Percentiles rank a stretch among this genome's conserved stretches.
phyloP scores from a whole-genome alignment of 2,113 vertebrate genomes.

The Hydrolagus affinis region DNA sequence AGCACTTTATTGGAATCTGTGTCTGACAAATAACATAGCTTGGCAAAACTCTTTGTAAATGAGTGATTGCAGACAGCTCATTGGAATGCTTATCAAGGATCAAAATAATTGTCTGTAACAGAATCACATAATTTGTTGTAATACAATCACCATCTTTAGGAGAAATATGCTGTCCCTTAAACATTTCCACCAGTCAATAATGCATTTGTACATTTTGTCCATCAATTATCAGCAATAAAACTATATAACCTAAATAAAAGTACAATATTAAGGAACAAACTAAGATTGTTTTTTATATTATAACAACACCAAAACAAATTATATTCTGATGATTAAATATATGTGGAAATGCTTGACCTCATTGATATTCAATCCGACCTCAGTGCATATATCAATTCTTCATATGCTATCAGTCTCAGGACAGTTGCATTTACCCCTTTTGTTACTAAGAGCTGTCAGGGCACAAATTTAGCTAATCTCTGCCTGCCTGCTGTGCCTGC shows the following conservation, averaged over 20 bases:
- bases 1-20: slow-evolving; percentile 12
- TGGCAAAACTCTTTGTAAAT: not conserved
- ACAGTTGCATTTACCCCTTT: not conserved
- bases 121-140: not conserved
- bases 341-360: not conserved
- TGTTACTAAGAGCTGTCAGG: not conserved
- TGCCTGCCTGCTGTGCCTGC: not conserved
- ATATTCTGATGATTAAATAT: not conserved
- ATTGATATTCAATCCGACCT: not conserved
- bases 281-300: not conserved
- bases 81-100: not conserved
- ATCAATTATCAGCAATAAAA: not conserved
- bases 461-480: not conserved
- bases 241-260: not conserved
- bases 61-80: not conserved
- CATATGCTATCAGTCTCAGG: not conserved
- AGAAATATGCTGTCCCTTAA: not conserved
- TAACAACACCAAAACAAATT: not conserved
- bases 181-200: not conserved
- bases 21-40: slow-evolving; percentile 12
- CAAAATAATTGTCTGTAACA: not conserved
- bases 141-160: not conserved
- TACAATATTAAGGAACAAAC: not conserved
- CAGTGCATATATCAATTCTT: not conserved
- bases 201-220: not conserved